A percentile compares a stretch with the other conserved stretches of the same genome.
Conservation (phyloP, 1,140 invertebrate species). For the Amphibalanus amphitrite region DNA sequence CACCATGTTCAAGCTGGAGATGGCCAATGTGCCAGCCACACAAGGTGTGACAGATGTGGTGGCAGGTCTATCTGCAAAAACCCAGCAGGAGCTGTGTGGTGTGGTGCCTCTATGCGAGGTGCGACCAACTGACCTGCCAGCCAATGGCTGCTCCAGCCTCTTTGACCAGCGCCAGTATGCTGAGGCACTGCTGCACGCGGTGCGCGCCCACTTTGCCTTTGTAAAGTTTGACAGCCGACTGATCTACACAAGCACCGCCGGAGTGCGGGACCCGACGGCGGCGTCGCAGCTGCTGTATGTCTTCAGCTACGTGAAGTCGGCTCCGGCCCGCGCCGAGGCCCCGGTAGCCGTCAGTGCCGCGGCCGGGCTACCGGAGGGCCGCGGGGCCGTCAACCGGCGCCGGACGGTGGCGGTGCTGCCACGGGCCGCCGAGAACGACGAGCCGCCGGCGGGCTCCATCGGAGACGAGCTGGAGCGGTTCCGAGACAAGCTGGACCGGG, state of each 20-base stretch:
- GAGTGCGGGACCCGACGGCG: not conserved
- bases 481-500: not conserved
- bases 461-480: not conserved
- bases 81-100: not conserved
- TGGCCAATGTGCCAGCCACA: not conserved
- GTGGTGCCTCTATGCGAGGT: not conserved
- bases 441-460: not conserved
- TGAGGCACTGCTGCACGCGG: not conserved
- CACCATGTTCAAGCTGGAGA: not conserved
- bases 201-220: not conserved
- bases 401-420: not conserved
- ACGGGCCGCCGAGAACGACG: too few relatives aligned
- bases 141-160: not conserved
- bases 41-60: not conserved
- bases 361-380: too few relatives aligned
- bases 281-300: not conserved
- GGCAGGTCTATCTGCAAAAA: not conserved
- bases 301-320: not conserved
- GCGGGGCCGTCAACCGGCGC: not conserved
- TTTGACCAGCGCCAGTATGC: not conserved
- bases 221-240: not conserved
- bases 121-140: not conserved
- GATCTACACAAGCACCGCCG: not conserved
- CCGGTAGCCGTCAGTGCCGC: too few relatives aligned
- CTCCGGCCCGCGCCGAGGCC: not conserved